Base-by-base conservation (phyloP, 2,797 vertebrate genomes). In the Malurus leucopterus region DNA sequence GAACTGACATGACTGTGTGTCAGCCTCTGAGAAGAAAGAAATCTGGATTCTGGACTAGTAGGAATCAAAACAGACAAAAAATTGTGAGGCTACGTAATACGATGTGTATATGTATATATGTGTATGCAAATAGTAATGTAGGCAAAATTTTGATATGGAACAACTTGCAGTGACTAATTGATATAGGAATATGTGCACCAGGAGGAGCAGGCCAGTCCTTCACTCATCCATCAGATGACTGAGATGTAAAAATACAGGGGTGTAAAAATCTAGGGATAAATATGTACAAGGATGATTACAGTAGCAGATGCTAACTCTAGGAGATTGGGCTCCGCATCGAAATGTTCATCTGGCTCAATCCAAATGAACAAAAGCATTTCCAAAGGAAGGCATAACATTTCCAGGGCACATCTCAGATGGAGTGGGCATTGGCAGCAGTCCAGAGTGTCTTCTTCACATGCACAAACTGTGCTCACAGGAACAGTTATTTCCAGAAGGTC, bases 251-350 rank as follows among this genome's bases (percentile, higher is more conserved):
- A 36, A 36, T 36, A 36, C 36, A 36, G 36, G 36, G 36, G 36
- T 36, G 36, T 36, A 36, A 36, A 36, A 36, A 36, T 36, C 91
- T 77, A 47, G 43, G 38, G 81, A 78, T 86, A 94, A 91, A 93
- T 94, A 89, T 80, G 74, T 70, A 86, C 86, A 71, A 89, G 70
- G 67, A 76, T 72, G 72, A 89, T 86, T 84, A 64, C 13, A 61
- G 76, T 62, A 93, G 78, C 84, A 95, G 88, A 92, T 95, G 91
- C 89, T 90, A 80, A 23, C 67, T 92, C 79, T 83, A 65, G 79
- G 86, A 91, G 54, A 71, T 89, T 47, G 51, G n/a, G 38, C 43
- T 87, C 32, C 54, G 17, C 59, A 43, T 94, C 64, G 68, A 67
- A 91, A 74, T 86, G 54, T 90, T 93, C 79, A 80, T 92, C 67